Evolutionary conservation across 1,140 invertebrate species (phyloP).

Genomic region (Tetramorium parvispinum): DNA sequence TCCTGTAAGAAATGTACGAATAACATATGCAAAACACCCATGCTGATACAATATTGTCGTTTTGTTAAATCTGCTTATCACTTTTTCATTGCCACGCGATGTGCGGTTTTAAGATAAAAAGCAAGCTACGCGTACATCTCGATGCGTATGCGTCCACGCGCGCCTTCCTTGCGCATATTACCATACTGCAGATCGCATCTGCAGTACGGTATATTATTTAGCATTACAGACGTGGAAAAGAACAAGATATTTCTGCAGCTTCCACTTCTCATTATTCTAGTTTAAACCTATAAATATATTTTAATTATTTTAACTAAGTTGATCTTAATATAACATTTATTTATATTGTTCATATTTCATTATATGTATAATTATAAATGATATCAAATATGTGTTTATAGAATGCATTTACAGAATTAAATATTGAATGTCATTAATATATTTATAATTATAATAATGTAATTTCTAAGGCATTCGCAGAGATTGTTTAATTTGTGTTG

Average conservation of each 20-base stretch:
- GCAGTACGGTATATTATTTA: conserved; percentile 57
- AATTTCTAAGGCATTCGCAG: background rate
- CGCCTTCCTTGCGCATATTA: conserved; percentile 20
- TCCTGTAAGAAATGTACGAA: background rate
- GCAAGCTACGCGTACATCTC: background rate
- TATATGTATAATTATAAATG: background rate
- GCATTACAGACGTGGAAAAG: background rate
- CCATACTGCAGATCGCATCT: conserved; percentile 35
- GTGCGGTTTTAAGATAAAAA: conserved; percentile 29
- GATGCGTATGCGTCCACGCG: conserved; percentile 24
- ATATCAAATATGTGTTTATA: background rate
- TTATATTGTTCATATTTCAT: background rate
- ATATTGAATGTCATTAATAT: background rate
- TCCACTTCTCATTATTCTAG: background rate
- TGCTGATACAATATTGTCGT: background rate
- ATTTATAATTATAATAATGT: background rate
- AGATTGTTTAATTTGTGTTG: background rate
- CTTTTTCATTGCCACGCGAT: background rate
- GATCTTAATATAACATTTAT: background rate
- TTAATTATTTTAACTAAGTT: background rate
- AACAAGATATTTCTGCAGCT: background rate
- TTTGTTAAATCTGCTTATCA: background rate
- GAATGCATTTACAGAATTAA: background rate
- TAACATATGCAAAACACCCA: background rate
- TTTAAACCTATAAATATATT: background rate